Evolutionary conservation across 2,888 invertebrate species (phyloP), one percentile per base, ranked within the genome.

Genomic region (Volucella bombylans): DNA sequence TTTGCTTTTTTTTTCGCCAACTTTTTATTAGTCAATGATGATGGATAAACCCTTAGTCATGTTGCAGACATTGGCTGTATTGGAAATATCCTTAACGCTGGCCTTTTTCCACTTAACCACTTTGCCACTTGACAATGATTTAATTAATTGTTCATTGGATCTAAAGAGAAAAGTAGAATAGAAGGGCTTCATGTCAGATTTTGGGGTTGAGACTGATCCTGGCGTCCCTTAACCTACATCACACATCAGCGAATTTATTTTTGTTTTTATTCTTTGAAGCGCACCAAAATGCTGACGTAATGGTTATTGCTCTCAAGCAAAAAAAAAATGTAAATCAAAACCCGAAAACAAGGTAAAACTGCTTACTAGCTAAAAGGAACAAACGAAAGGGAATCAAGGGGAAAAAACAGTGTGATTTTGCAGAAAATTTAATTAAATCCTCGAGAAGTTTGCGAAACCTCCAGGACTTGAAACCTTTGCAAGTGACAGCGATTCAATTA

Each of bases 401-500:
- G 38, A 62, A 57, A 57, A 39, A 55, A 49, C 14, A 52, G 15
- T 14, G 8, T 10, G 23, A 64, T 31, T 31, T 6, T 31, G 6
- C 31, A 67, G 65, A 39, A 14, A 47, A 68, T 57, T 68, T 78
- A 73, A 78, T 77, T 77, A 62, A 55, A 67, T 45, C 61, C 54
- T 62, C 54, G 41, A 62, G 54, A 38, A 72, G 50, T 67, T 72
- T 45, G 8, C 11, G 14, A 57, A 52, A 15, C 43, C 61, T 38
- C 43, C 11, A 18, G 67, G 49, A 23, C 10, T 6, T 11, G 12
- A 41, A 47, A 23, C 52, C 50, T 64, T 67, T 82, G 78, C 72
- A 57, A 62, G 57, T 78, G 82, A 73, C 78, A 82, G 62, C 61
- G 72, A 69, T 81, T 81, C 57, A 55, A 45, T 74, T 69, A 68